A percentile compares a stretch with the other conserved stretches of the same genome.
phyloP scores from a whole-genome alignment of 2,888 invertebrate genomes.

The Doris montereyensis region DNA sequence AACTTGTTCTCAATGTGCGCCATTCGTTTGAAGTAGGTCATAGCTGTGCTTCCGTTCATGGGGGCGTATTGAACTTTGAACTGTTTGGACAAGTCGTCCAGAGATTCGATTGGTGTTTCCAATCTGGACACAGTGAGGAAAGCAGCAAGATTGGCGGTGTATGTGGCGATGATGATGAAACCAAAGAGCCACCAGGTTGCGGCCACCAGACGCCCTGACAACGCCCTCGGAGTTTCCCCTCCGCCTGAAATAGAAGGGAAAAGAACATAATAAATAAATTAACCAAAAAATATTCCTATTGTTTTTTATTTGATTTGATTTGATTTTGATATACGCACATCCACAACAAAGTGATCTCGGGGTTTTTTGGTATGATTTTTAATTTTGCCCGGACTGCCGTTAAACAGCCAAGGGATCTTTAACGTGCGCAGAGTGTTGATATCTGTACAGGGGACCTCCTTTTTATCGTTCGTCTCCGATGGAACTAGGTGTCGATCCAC shows the following conservation, averaged over 20 bases:
- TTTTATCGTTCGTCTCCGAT: no score
- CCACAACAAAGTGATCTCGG: no score
- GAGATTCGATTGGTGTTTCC: constrained; percentile 90
- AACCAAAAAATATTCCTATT: no score
- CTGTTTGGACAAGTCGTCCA: constrained; percentile 95
- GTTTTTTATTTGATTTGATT: no score
- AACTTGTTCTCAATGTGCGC: constrained; percentile 94
- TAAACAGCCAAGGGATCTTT: no score
- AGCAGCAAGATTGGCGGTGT: constrained; percentile 97
- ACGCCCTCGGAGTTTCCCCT: constrained; percentile 80
- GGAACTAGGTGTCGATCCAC: no score
- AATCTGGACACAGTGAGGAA: constrained; percentile 88
- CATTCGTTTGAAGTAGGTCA: constrained; percentile 97
- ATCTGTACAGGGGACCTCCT: no score
- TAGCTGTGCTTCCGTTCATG: constrained; percentile 87
- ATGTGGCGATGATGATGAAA: constrained; percentile 98
- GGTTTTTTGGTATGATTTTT: no score
- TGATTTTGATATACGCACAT: no score
- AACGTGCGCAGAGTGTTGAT: no score
- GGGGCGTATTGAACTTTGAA: constrained; percentile 98
- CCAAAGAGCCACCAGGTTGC: constrained; percentile 99
- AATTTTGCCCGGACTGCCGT: no score
- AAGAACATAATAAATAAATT: not conserved
- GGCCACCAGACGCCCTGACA: constrained; percentile 94
- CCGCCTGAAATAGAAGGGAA: constrained; percentile 58